A percentile compares a stretch with the other conserved stretches of the same genome.
Conservation (phyloP, 2,797 vertebrate species). For the Hemibagrus guttatus region DNA sequence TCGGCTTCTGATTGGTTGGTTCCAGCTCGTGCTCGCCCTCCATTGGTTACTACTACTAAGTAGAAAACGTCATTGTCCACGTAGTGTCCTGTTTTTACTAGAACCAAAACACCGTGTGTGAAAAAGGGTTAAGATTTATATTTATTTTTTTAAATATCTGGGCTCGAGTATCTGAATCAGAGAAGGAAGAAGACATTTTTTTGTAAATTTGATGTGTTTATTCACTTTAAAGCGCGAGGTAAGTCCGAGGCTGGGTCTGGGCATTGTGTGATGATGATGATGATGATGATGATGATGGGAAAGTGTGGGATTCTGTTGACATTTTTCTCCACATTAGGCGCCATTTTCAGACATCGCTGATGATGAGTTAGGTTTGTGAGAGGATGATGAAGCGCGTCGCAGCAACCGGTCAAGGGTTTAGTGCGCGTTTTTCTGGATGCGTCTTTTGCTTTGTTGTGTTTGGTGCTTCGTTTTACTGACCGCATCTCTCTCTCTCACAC, state of each 20-base stretch:
- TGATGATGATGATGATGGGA: background rate
- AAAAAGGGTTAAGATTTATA: conserved; percentile 49
- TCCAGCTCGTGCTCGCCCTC: conserved; percentile 34
- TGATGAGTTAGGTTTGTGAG: background rate
- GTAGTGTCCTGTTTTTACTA: conserved; percentile 56
- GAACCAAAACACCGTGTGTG: conserved; percentile 65
- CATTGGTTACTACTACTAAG: conserved; percentile 66
- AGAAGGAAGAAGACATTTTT: conserved; percentile 29
- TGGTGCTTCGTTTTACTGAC: background rate
- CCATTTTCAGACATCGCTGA: conserved; percentile 6
- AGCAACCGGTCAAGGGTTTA: too few relatives aligned
- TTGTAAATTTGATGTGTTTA: conserved; percentile 7
- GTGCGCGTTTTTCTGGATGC: background rate
- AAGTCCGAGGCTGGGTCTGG: background rate
- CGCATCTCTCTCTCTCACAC: too few relatives aligned
- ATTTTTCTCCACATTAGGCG: conserved; percentile 1
- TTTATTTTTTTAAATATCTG: conserved; percentile 48
- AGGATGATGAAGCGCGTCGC: background rate
- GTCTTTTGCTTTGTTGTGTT: background rate
- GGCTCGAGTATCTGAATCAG: conserved; percentile 48
- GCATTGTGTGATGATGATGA: conserved; percentile 24
- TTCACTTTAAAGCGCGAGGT: conserved; percentile 13
- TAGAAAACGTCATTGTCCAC: conserved; percentile 65
- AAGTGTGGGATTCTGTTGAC: conserved; percentile 29
- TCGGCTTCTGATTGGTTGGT: conserved; percentile 65